phyloP scores from a whole-genome alignment of 1,140 invertebrate species.

The Proales similis region DNA sequence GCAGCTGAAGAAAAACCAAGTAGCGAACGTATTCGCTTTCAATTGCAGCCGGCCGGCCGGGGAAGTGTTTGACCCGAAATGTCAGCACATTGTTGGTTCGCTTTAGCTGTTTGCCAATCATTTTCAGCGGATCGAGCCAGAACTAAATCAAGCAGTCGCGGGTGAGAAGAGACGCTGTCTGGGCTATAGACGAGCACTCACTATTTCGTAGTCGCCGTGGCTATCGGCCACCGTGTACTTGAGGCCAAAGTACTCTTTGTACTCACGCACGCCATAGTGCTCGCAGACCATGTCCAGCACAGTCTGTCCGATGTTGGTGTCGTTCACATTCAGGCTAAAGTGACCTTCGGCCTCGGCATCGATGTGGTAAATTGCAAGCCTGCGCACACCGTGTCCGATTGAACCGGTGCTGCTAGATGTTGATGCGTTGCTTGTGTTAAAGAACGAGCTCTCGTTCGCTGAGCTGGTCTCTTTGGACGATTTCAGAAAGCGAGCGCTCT shows the following conservation, averaged over 20 bases:
- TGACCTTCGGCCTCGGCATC: slow-evolving; percentile 27
- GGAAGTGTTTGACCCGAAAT: slow-evolving; percentile 37
- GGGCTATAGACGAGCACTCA: no score
- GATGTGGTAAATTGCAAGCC: slow-evolving; percentile 19
- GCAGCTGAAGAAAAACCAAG: slow-evolving; percentile 27
- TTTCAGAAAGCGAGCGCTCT: no score
- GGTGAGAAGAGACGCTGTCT: no score
- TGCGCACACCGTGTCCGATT: not conserved
- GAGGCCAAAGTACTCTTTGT: slow-evolving; percentile 35
- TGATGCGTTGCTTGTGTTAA: no score
- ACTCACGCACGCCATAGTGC: slow-evolving; percentile 14
- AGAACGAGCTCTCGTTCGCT: no score
- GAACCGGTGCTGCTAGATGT: no score
- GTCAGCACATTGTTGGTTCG: slow-evolving; percentile 30
- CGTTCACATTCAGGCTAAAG: slow-evolving; percentile 21
- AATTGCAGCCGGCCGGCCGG: slow-evolving; percentile 14
- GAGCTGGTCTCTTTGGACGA: no score
- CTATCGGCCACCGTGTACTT: slow-evolving; percentile 22
- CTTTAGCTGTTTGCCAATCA: slow-evolving; percentile 25
- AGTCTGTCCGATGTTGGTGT: slow-evolving; percentile 7
- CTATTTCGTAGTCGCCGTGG: slow-evolving; percentile 35
- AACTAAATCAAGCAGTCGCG: no score
- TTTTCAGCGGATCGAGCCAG: slow-evolving; percentile 31
- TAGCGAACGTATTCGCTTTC: slow-evolving; percentile 37
- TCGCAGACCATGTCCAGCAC: slow-evolving; percentile 24